These are phyloP conservation scores for Drosophila littoralis DNA, from an alignment of 1,140 invertebrate species.

Conservation along the genomic window DNA sequence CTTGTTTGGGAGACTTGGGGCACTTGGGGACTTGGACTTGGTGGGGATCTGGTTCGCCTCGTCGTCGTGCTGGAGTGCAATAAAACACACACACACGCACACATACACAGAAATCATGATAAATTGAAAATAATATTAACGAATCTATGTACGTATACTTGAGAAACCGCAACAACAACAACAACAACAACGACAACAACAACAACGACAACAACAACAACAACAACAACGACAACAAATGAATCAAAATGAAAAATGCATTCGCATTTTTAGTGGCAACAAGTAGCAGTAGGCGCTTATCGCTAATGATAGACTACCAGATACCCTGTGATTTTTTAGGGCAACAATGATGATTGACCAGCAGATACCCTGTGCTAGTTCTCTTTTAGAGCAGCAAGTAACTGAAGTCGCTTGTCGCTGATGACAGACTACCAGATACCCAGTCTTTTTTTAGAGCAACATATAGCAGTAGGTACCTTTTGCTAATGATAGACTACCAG, in stretches of 20 bases:
- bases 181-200: constrained; percentile 23
- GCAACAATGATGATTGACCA: no score
- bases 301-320: not conserved
- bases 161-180: constrained; percentile 40
- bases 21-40: constrained; percentile 39
- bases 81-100: constrained; percentile 28
- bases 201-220: constrained; percentile 36
- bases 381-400: not conserved
- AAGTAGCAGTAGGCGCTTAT: not conserved
- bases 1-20: constrained; percentile 55
- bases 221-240: constrained; percentile 39
- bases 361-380: no score
- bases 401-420: not conserved
- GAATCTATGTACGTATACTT: constrained; percentile 38
- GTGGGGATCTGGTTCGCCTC: constrained; percentile 64
- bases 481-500: not conserved
- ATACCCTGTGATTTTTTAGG: no score
- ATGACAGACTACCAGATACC: constrained; percentile 15
- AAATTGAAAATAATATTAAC: constrained; percentile 66
- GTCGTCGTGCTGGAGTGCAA: constrained; percentile 34
- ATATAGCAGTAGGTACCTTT: no score
- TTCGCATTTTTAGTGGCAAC: constrained; percentile 44
- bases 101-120: constrained; percentile 55
- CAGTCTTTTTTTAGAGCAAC: not conserved
- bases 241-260: constrained; percentile 74